Conservation (phyloP, 92 coral and sea anemone species). For the Phenganax stokvisi region DNA sequence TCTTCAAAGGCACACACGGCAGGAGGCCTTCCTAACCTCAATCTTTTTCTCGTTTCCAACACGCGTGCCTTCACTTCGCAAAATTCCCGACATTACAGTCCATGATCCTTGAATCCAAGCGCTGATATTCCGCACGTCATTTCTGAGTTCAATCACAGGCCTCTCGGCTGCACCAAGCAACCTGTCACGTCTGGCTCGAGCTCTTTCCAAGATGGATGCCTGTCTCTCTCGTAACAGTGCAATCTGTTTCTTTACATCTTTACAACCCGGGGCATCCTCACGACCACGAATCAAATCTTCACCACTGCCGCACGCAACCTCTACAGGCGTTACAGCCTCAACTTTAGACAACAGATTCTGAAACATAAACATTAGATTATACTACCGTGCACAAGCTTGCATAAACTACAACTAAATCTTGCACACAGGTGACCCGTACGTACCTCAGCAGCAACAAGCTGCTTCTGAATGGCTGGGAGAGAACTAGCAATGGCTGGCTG, state of each 20-base stretch:
- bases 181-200: constrained; percentile 57
- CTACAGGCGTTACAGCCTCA: constrained; percentile 59
- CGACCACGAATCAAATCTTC: constrained; percentile 78
- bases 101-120: constrained; percentile 36
- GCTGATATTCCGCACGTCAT: constrained; percentile 21
- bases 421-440: neutral
- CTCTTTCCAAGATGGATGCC: constrained; percentile 62
- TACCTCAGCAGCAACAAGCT: constrained; percentile 39
- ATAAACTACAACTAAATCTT: neutral
- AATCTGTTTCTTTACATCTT: constrained; percentile 62
- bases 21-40: constrained; percentile 1
- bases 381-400: neutral
- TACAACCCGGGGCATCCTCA: constrained; percentile 74
- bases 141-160: constrained; percentile 21
- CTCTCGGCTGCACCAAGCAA: constrained; percentile 39
- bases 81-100: constrained; percentile 4
- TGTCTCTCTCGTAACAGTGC: constrained; percentile 58
- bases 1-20: neutral
- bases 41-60: constrained; percentile 20
- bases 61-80: constrained; percentile 1
- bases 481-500: constrained; percentile 81
- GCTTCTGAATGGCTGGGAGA: constrained; percentile 63
- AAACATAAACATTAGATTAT: neutral
- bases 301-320: constrained; percentile 60
- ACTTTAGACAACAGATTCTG: constrained; percentile 83